Base-by-base conservation (phyloP, 1,140 invertebrate genomes). In the Gryon sp. region DNA sequence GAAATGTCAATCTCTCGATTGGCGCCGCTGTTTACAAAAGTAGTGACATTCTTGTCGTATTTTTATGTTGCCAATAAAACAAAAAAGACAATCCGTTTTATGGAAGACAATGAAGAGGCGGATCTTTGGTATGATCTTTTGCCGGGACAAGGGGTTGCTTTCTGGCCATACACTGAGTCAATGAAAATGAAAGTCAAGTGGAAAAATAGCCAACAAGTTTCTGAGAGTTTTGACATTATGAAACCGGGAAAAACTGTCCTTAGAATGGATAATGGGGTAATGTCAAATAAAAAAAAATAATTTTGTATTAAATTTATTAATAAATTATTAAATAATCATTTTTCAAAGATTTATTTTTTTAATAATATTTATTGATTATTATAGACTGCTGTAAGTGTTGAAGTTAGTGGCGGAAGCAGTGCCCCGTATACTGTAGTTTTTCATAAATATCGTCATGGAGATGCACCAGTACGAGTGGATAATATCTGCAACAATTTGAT, bases 51-150 rank as follows among this genome's bases (percentile, higher is more conserved):
- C 18, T 89, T 95, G 9, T 95, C 96, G 0, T 96, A 95, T 87
- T 97, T 96, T 86, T 89, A 96, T 45, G 91, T 97, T 0, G 90
- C 90, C 46, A 97, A 97, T 85, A 92, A 93, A 69, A 94, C 93
- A 0, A 91, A 90, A 60, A 90, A 91, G 63, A 90, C 91, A 32
- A 84, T 96, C 12, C 87, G 94, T 16, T 96, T 94, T 84, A 96
- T 96, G 95, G 94, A 96, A 81, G 92, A 95, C 78, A 95, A 96
- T 80, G 94, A 95, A 80, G 90, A 93, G 30, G 94, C 94, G 0
- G 95, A 96, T 86, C 87, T 96, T 0, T 96, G 95, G 95, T 92
- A 94, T 32, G 94, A 96, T 86, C 87, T 96, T 18, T 84, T 90
- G 2, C 92, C 93, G 1, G 89, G 90, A 43, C 93, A 95, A 84